These are phyloP conservation scores for Naso thynnoides DNA, from an alignment of 2,797 vertebrate genomes.

Conservation along the genomic window DNA sequence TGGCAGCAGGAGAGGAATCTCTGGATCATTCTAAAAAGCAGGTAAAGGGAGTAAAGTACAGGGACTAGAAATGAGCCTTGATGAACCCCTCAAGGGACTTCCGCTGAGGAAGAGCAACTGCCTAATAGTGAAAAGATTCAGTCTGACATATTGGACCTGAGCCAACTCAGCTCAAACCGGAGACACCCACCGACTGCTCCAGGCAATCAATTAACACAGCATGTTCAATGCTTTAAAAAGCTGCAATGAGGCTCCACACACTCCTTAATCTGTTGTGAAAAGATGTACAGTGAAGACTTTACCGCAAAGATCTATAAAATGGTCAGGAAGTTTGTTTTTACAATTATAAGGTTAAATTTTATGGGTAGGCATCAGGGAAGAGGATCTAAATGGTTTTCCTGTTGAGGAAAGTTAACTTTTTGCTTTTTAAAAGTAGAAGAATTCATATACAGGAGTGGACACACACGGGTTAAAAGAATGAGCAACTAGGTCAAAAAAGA, in stretches of 20 bases:
- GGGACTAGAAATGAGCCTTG: constrained; percentile 6
- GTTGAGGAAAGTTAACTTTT: no score
- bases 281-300: background rate
- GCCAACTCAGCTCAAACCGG: constrained; percentile 9
- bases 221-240: constrained; percentile 10
- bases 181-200: constrained; percentile 23
- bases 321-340: no score
- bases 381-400: no score
- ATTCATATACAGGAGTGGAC: no score
- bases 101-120: constrained; percentile 14
- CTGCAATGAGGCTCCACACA: background rate
- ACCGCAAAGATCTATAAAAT: no score
- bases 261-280: background rate
- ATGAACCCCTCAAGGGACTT: constrained; percentile 2
- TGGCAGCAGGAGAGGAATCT: background rate
- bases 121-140: constrained; percentile 5
- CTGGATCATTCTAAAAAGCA: background rate
- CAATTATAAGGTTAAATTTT: no score
- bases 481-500: no score
- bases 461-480: no score
- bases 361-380: no score
- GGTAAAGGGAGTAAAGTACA: background rate
- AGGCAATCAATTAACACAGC: constrained; percentile 30
- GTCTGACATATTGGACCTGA: constrained; percentile 24
- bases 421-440: no score